Conservation (phyloP, 2,797 vertebrate genomes). For the Pseudopleuronectes americanus region DNA sequence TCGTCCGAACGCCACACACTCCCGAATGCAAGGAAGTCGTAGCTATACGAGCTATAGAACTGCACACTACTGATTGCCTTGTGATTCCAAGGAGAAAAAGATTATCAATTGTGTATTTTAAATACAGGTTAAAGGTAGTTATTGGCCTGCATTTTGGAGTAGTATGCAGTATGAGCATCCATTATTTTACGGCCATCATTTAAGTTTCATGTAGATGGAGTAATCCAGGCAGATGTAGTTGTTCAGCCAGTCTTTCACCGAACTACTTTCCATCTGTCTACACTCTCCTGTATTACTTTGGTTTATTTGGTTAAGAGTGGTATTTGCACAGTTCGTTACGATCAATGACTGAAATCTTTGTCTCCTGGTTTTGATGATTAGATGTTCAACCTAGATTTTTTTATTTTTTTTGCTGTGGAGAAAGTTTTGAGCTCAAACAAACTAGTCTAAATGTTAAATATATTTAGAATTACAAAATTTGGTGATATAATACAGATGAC, state of each 20-base stretch:
- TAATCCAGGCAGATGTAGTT: not conserved
- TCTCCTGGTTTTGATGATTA: not conserved
- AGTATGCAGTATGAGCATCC: not conserved
- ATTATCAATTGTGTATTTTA: slow-evolving; percentile 2
- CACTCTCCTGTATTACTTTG: too few species aligned
- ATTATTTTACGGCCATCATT: too few species aligned
- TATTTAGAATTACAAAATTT: too few species aligned
- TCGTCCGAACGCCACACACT: slow-evolving; percentile 60
- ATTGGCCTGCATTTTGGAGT: not conserved
- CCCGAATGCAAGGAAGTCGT: slow-evolving; percentile 52
- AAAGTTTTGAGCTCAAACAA: not conserved
- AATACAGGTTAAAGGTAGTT: slow-evolving; percentile 9
- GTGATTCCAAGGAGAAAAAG: slow-evolving; percentile 52
- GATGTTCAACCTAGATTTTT: slow-evolving; percentile 8
- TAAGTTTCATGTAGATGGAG: too few species aligned
- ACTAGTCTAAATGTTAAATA: too few species aligned
- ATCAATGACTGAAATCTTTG: slow-evolving; percentile 3
- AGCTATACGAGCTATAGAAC: slow-evolving; percentile 56
- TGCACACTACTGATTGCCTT: slow-evolving; percentile 40
- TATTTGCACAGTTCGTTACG: not conserved
- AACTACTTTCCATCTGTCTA: not conserved
- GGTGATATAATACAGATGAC: too few species aligned
- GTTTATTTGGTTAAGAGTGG: not conserved
- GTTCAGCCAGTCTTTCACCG: not conserved
- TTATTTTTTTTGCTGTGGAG: not conserved